These are phyloP conservation scores for Metopolophium dirhodum DNA, from an alignment of 1,140 invertebrate genomes.

Conservation along the genomic window DNA sequence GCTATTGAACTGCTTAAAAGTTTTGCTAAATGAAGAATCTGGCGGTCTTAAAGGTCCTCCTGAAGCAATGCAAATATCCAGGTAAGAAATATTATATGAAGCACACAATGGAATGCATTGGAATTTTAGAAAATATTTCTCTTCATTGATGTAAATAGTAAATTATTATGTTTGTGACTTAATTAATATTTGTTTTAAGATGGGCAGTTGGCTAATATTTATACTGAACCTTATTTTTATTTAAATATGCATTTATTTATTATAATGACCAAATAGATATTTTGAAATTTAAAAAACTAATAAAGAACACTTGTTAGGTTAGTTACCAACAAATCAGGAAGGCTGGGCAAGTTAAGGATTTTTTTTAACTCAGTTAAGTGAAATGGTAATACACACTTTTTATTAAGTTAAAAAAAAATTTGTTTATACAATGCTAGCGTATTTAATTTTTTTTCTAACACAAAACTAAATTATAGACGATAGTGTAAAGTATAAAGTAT, in stretches of 20 bases:
- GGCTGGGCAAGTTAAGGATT: too few relatives aligned
- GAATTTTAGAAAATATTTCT: not conserved
- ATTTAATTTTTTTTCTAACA: too few relatives aligned
- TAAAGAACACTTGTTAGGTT: not conserved
- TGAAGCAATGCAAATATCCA: conserved; percentile 53
- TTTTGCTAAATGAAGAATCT: conserved; percentile 50
- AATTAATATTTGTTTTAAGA: not conserved
- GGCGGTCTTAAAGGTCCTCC: conserved; percentile 46
- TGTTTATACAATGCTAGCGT: too few relatives aligned
- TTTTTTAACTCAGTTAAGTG: too few relatives aligned
- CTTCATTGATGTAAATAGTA: not conserved
- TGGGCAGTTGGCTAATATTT: not conserved
- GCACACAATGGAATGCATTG: not conserved
- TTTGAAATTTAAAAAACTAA: too few relatives aligned
- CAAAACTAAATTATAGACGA: too few relatives aligned
- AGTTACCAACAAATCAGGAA: too few relatives aligned
- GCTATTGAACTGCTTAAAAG: conserved; percentile 44
- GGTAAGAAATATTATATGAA: conserved; percentile 21
- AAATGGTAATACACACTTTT: too few relatives aligned
- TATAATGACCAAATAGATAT: not conserved
- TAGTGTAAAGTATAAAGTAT: too few relatives aligned
- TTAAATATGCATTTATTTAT: not conserved
- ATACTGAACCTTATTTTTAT: not conserved
- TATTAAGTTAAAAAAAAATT: too few relatives aligned
- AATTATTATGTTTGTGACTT: not conserved